A percentile compares a stretch with the other conserved stretches of the same genome.
Conservation (phyloP, 2,113 vertebrate species). For the Anolis sagrei region DNA sequence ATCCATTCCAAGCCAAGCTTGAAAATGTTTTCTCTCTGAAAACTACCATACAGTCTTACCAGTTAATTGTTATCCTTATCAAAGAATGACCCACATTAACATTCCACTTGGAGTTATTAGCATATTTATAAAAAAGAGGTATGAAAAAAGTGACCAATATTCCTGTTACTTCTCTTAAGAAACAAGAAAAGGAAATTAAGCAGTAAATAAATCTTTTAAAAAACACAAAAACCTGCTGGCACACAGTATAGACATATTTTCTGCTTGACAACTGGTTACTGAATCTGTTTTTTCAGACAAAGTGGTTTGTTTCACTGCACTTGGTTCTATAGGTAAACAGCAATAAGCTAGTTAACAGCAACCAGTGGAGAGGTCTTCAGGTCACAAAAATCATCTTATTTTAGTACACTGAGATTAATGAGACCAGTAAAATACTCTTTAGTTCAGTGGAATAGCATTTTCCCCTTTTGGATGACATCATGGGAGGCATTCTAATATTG, state of each 20-base stretch:
- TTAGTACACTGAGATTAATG: conserved; percentile 70
- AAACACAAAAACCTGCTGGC: conserved; percentile 41
- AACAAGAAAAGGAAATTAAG: conserved; percentile 34
- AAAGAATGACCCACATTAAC: conserved; percentile 84
- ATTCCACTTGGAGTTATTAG: conserved; percentile 78
- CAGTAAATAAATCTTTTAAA: conserved; percentile 43
- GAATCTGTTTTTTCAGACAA: conserved; percentile 55
- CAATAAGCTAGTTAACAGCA: conserved; percentile 71
- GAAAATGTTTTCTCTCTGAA: conserved; percentile 78
- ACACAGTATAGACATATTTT: conserved; percentile 54
- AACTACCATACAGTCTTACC: conserved; percentile 70
- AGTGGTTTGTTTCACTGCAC: conserved; percentile 44
- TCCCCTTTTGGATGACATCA: conserved; percentile 67
- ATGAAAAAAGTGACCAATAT: conserved; percentile 56
- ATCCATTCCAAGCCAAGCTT: conserved; percentile 73
- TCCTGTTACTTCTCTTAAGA: conserved; percentile 63
- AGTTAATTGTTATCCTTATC: conserved; percentile 84
- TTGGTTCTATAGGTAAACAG: conserved; percentile 69
- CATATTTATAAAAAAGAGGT: conserved; percentile 70
- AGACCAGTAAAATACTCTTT: conserved; percentile 60
- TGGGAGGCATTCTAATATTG: conserved; percentile 65
- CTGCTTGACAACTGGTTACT: conserved; percentile 50
- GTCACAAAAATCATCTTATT: conserved; percentile 65
- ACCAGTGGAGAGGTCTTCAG: conserved; percentile 62
- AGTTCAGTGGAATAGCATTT: conserved; percentile 55